Evolutionary conservation across 2,888 invertebrate genomes (phyloP).

Genomic region (Eilema depressum): DNA sequence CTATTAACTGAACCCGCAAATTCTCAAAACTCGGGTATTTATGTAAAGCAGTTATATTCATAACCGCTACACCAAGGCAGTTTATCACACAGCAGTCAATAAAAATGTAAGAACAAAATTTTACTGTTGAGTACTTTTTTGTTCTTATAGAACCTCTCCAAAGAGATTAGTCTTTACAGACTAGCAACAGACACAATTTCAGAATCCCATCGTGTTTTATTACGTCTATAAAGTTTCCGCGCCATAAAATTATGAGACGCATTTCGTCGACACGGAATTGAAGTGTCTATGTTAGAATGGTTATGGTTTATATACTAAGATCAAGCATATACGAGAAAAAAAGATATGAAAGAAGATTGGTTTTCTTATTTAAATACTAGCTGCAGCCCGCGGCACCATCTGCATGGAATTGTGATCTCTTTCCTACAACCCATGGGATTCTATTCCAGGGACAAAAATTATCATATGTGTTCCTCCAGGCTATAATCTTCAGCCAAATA

Average conservation of each 20-base stretch:
- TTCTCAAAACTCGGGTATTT: too few species aligned
- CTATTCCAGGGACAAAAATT: too few species aligned
- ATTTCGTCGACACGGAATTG: background rate
- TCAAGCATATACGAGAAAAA: background rate
- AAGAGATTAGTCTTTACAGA: background rate
- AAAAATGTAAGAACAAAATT: background rate
- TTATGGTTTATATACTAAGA: background rate
- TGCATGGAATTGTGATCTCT: too few species aligned
- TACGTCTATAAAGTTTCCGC: slow-evolving; percentile 11
- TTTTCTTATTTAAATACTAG: too few species aligned
- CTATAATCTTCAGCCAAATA: too few species aligned
- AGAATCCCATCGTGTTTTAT: slow-evolving; percentile 16
- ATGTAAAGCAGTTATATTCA: background rate
- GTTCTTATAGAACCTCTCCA: background rate
- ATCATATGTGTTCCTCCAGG: too few species aligned
- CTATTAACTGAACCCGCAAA: too few species aligned
- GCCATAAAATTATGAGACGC: slow-evolving; percentile 1
- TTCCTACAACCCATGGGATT: too few species aligned
- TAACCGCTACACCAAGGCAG: background rate
- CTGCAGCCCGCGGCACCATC: too few species aligned
- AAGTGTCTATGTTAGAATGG: background rate
- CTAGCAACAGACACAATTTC: slow-evolving; percentile 3
- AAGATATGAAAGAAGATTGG: background rate
- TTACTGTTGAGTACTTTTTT: background rate
- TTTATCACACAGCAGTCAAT: background rate